phyloP scores from a whole-genome alignment of 2,113 vertebrate genomes.

The Anoura caudifer region DNA sequence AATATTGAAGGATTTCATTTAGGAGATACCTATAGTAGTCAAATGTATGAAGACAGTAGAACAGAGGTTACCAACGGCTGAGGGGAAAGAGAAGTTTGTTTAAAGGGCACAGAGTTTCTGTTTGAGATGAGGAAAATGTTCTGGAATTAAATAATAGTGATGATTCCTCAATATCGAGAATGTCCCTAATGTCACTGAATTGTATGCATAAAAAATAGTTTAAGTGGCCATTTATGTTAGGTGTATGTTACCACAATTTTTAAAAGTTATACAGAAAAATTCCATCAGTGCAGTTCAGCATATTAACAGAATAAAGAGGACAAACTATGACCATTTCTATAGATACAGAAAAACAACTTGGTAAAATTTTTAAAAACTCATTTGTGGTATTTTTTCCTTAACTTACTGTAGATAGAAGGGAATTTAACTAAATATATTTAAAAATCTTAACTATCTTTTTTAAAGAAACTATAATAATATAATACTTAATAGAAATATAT shows the following conservation, averaged over 20 bases:
- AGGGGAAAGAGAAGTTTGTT: neutral
- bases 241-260: neutral
- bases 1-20: neutral
- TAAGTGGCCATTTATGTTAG: neutral
- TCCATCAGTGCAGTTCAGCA: neutral
- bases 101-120: neutral
- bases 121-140: neutral
- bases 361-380: neutral
- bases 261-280: neutral
- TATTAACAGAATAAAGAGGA: neutral
- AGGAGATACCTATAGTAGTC: neutral
- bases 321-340: neutral
- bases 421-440: neutral
- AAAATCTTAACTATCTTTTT: neutral
- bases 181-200: neutral
- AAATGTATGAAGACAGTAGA: neutral
- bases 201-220: neutral
- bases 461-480: neutral
- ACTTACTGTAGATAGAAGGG: neutral
- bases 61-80: neutral
- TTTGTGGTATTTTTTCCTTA: neutral
- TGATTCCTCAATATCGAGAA: neutral
- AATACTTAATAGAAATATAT: neutral
- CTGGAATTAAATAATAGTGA: neutral
- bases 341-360: neutral